Conservation (phyloP, 64 coral and sea anemone genomes). For the Montipora foliosa region DNA sequence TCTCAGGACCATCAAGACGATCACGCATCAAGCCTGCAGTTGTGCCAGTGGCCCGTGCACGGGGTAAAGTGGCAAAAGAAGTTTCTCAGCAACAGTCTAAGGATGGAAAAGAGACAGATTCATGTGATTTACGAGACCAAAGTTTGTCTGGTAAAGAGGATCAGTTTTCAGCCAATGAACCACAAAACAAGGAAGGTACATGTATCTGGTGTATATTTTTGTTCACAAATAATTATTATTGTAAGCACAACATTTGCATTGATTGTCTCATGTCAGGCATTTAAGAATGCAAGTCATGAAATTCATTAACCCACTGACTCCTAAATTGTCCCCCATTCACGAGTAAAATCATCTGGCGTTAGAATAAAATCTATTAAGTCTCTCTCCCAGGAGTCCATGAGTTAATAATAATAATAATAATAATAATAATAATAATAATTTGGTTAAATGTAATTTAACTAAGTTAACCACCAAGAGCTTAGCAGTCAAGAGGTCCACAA, state of each 20-base stretch:
- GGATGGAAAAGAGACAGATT: not conserved
- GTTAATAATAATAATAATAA: too few species aligned
- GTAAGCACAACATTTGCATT: not conserved
- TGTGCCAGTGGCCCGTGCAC: constrained; percentile 3
- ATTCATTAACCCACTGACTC: too few species aligned
- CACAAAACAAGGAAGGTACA: not conserved
- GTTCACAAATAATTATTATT: not conserved
- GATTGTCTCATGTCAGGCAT: not conserved
- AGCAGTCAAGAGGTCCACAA: too few species aligned
- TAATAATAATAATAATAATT: too few species aligned
- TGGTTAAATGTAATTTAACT: too few species aligned
- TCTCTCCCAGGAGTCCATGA: too few species aligned
- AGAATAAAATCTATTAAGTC: too few species aligned
- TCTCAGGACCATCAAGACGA: not conserved
- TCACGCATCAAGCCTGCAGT: constrained; percentile 39
- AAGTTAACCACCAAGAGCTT: too few species aligned
- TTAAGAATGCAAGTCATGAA: too few species aligned
- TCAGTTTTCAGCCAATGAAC: not conserved
- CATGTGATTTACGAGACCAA: not conserved
- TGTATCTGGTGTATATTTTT: not conserved
- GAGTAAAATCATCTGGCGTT: too few species aligned
- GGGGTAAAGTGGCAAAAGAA: not conserved
- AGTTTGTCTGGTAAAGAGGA: not conserved
- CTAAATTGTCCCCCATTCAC: too few species aligned
- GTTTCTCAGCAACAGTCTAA: not conserved